Conservation (phyloP, 2,888 invertebrate genomes). For the Thumatha senex region DNA sequence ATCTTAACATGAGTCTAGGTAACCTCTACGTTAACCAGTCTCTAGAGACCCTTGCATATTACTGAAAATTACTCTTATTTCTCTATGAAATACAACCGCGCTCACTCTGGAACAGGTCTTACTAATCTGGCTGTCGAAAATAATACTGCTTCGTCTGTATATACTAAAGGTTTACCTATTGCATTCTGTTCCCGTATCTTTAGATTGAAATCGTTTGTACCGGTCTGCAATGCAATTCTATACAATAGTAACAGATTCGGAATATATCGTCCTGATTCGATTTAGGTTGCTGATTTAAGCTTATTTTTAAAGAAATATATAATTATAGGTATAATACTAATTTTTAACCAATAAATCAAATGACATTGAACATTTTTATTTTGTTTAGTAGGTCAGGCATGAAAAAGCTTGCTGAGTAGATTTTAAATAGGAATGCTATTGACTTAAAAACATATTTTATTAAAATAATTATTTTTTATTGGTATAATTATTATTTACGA, state of each 20-base stretch:
- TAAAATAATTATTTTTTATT: too few relatives aligned
- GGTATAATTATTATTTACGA: too few relatives aligned
- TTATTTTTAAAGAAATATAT: too few relatives aligned
- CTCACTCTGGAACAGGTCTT: conserved; percentile 13
- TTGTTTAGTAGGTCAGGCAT: too few relatives aligned
- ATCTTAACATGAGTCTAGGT: conserved; percentile 51
- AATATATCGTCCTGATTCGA: not conserved
- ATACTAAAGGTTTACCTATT: conserved; percentile 33
- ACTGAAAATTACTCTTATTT: conserved; percentile 9
- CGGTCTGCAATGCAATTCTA: conserved; percentile 25
- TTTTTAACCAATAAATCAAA: too few relatives aligned
- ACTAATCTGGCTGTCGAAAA: conserved; percentile 18
- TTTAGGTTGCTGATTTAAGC: not conserved
- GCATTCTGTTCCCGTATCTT: conserved; percentile 50
- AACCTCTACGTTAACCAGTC: conserved; percentile 38
- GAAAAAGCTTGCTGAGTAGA: too few relatives aligned
- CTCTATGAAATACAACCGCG: not conserved
- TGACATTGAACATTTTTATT: too few relatives aligned
- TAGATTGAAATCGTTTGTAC: conserved; percentile 54
- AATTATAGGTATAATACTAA: too few relatives aligned
- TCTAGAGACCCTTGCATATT: conserved; percentile 27
- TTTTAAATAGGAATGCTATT: too few relatives aligned
- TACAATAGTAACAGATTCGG: not conserved
- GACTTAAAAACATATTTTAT: too few relatives aligned
- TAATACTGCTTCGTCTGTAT: conserved; percentile 37